Conservation (phyloP, 2,888 invertebrate genomes). For the Catocala sponsa region DNA sequence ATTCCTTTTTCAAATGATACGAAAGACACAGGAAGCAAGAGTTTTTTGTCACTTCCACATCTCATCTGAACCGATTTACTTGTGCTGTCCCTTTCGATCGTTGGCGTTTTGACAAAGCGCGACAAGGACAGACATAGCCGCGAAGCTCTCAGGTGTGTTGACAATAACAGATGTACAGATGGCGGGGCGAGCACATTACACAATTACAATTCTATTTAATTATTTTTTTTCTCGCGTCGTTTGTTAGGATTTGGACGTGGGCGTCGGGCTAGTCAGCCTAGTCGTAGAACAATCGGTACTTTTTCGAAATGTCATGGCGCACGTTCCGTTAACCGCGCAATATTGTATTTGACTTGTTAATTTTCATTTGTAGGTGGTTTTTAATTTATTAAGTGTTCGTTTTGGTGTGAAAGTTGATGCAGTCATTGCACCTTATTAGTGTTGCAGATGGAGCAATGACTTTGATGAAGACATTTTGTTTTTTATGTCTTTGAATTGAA, state of each 20-base stretch:
- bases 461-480: slow-evolving; percentile 28
- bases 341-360: slow-evolving; percentile 74
- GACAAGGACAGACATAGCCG: slow-evolving; percentile 59
- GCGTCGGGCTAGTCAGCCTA: slow-evolving; percentile 67
- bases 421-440: slow-evolving; percentile 27
- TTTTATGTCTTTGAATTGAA: slow-evolving; percentile 4
- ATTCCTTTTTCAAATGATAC: slow-evolving; percentile 87
- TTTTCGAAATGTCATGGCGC: slow-evolving; percentile 73
- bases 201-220: slow-evolving; percentile 87
- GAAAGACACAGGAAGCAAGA: slow-evolving; percentile 87
- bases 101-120: slow-evolving; percentile 22
- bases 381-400: slow-evolving; percentile 44
- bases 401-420: slow-evolving; percentile 28
- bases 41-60: slow-evolving; percentile 88
- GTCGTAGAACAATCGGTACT: slow-evolving; percentile 73
- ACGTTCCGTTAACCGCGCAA: slow-evolving; percentile 68
- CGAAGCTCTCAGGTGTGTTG: slow-evolving; percentile 83
- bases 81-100: slow-evolving; percentile 58
- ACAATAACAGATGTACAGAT: slow-evolving; percentile 86
- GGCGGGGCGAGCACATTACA: slow-evolving; percentile 82
- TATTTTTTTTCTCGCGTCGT: slow-evolving; percentile 76
- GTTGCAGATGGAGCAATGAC: slow-evolving; percentile 20
- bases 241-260: slow-evolving; percentile 75
- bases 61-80: slow-evolving; percentile 67
- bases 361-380: slow-evolving; percentile 60